Evolutionary conservation across 2,797 vertebrate genomes (phyloP), one percentile per base, ranked within the genome.

Genomic region (Chelon auratus): DNA sequence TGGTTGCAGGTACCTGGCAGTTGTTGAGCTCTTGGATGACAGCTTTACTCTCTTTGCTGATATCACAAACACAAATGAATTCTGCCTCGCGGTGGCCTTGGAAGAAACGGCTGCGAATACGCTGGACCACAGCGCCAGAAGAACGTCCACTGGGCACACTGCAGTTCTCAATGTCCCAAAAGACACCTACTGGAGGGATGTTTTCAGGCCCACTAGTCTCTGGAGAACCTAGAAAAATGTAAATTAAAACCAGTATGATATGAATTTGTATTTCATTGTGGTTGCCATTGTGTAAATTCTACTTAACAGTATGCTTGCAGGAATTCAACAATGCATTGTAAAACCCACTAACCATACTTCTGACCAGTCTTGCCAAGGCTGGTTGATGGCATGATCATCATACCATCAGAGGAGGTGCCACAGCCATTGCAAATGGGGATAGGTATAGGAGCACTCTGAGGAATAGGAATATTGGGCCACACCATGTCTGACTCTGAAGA

Each of bases 121-220:
- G 94, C 73, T 99, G 95, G 22, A 99, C 98, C 70, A 99, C 96
- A 0, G 95, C 94, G 12, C 95, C 91, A 4, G 98, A 98, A 0
- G 97, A 99, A 26, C 97, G 97, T 18, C 98, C 97, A 3, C 95
- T 96, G 22, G 98, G 98, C 39, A 99, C 97, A 0, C 96, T 96
- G 73, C 98, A 99, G 91, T 99, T 99, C 83, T 99, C 98, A 56
- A 99, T 99, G 88, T 99, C 98, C 98, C 98, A 99, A 86, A 99
- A 99, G 55, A 99, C 98, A 26, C 98, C 98, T 10, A 99, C 97
- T 0, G 98, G 98, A 30, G 98, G 97, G 64, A 97, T 92, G 61
- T 96, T 96, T 84, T 99, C 98, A 75, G 96, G 94, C 63, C 94
- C 89, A 14, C 91, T 86, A 57, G 91, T 93, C 73, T 99, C 97